Evolutionary conservation across 2,797 vertebrate species (phyloP), one percentile per base, ranked within the genome.

Genomic region (Hydrocynus forskahlii): DNA sequence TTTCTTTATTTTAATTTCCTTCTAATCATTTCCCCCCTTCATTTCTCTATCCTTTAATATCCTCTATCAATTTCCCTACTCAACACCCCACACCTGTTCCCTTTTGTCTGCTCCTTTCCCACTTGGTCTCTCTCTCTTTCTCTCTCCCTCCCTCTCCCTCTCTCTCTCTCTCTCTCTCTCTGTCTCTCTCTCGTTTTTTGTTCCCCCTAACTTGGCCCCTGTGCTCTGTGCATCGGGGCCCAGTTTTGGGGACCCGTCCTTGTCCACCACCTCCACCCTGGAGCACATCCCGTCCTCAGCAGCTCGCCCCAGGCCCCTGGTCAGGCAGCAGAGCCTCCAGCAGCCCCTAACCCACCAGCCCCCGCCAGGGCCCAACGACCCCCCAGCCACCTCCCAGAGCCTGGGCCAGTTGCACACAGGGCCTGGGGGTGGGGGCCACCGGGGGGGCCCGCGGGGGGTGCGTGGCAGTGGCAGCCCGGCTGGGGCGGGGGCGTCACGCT

Each of bases 251-350:
- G 95, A 96, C 90, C 93, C 95, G 88, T 95, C 97, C 89, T 92
- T 99, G 89, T 96, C 97, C 83, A 95, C 97, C 85, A 95, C 98
- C 84, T 98, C 98, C 94, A 98, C 97, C 91, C 94, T 98, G 96
- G 98, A 99, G 93, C 97, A 98, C 95, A 97, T 99, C 92, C 97
- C 97, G 59, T 97, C 96, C 89, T 97, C 97, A 64, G 94, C 95
- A 35, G 96, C 96, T 38, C 96, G 96, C 85, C 98, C 97, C 84
- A 94, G 97, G 89, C 98, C 97, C 84, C 94, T 99, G 90, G 94
- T 96, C 89, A 96, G 97, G 89, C 98, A 99, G 93, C 98, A 99
- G 92, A 99, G 97, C 82, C 97, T 98, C 87, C 97, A 99, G 92
- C 97, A 98, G 94, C 97, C 97, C 87, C 97, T 99, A 90, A 97